Conservation (phyloP, 1,140 invertebrate genomes). For the Manduca sexta region DNA sequence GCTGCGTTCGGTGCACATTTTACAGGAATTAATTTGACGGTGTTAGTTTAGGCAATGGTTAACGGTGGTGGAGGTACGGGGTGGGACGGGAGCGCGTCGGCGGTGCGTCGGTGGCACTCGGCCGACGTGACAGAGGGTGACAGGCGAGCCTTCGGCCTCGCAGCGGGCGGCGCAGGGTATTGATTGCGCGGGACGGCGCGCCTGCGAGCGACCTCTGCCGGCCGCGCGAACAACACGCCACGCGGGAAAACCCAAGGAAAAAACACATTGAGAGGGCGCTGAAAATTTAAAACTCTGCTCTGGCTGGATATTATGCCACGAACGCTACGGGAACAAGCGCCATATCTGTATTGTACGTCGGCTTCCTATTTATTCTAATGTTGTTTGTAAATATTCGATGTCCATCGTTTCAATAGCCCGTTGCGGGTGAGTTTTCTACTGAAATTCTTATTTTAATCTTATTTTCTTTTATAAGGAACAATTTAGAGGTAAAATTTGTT, state of each 20-base stretch:
- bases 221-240: conserved; percentile 15
- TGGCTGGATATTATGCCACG: background rate
- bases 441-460: no score
- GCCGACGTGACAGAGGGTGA: conserved; percentile 55
- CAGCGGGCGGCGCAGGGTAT: conserved; percentile 54
- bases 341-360: no score
- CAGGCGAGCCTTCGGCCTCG: conserved; percentile 34
- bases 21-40: conserved; percentile 4
- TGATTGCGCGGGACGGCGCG: conserved; percentile 48
- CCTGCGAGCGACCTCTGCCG: conserved; percentile 41
- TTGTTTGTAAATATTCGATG: no score
- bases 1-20: conserved; percentile 17
- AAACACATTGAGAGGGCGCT: conserved; percentile 46
- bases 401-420: no score
- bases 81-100: conserved; percentile 31
- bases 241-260: conserved; percentile 40
- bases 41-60: conserved; percentile 22
- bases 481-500: no score
- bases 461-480: no score
- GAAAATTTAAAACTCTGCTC: conserved; percentile 2
- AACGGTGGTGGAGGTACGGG: conserved; percentile 21
- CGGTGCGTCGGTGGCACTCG: conserved; percentile 34
- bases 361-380: no score
- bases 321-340: background rate
- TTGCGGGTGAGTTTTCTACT: no score